phyloP scores from a whole-genome alignment of 1,140 invertebrate genomes.

The Homarus americanus region DNA sequence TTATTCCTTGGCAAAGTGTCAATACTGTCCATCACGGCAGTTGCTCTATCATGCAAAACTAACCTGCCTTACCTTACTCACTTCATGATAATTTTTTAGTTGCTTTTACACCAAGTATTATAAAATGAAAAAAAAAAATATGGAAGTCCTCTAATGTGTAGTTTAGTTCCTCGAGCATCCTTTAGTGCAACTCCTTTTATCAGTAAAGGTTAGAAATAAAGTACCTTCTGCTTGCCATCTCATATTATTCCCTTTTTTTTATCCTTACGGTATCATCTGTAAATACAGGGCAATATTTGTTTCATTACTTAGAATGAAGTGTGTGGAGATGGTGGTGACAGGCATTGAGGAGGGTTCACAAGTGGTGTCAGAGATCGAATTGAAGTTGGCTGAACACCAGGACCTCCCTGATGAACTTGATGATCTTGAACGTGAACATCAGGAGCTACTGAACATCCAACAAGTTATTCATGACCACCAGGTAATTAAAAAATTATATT shows the following conservation, averaged over 20 bases:
- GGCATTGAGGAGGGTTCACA: constrained; percentile 93
- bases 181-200: too few relatives aligned
- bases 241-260: background rate
- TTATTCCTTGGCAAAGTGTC: too few relatives aligned
- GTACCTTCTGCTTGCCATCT: background rate
- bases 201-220: too few relatives aligned
- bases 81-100: too few relatives aligned
- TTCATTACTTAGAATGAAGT: constrained; percentile 84
- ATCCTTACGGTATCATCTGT: background rate
- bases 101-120: too few relatives aligned
- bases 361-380: constrained; percentile 93
- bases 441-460: constrained; percentile 77
- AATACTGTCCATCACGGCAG: too few relatives aligned
- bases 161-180: too few relatives aligned
- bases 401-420: constrained; percentile 91
- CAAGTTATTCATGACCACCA: constrained; percentile 76
- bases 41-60: too few relatives aligned
- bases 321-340: constrained; percentile 91
- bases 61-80: too few relatives aligned
- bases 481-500: constrained; percentile 73
- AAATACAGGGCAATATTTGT: constrained; percentile 47
- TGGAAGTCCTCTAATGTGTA: too few relatives aligned
- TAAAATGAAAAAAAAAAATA: too few relatives aligned
- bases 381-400: constrained; percentile 90
- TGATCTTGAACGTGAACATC: constrained; percentile 83